These are phyloP conservation scores for Acronicta alni DNA, from an alignment of 2,888 invertebrate species.

Conservation along the genomic window DNA sequence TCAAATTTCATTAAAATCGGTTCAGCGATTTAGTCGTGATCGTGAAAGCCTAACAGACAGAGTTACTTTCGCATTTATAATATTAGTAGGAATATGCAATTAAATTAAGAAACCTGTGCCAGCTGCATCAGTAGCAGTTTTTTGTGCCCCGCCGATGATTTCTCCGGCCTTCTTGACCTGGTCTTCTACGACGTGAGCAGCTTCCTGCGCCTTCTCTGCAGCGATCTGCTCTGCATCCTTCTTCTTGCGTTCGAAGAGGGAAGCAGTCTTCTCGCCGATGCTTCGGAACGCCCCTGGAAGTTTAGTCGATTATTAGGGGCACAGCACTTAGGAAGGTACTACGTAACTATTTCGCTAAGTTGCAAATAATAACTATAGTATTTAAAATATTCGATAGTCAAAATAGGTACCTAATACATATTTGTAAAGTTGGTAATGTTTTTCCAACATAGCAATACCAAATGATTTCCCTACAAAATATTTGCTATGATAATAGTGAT, in stretches of 20 bases:
- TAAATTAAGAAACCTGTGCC: constrained; percentile 69
- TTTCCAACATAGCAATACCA: too few relatives aligned
- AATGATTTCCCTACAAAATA: too few relatives aligned
- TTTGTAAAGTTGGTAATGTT: too few relatives aligned
- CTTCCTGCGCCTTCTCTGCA: constrained; percentile 90
- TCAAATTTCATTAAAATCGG: too few relatives aligned
- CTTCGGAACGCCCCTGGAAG: constrained; percentile 91
- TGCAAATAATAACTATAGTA: too few relatives aligned
- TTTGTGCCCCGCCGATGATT: constrained; percentile 88
- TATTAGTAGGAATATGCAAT: too few relatives aligned
- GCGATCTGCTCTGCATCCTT: constrained; percentile 91
- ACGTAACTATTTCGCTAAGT: too few relatives aligned
- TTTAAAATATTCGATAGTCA: too few relatives aligned
- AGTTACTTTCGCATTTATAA: too few relatives aligned
- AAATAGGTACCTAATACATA: too few relatives aligned
- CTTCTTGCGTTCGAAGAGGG: constrained; percentile 92
- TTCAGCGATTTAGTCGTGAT: too few relatives aligned
- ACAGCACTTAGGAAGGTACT: constrained; percentile 8
- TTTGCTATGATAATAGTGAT: neutral
- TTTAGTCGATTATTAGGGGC: constrained; percentile 38
- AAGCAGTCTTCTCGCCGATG: constrained; percentile 92
- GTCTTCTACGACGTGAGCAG: constrained; percentile 90
- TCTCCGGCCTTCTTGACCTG: constrained; percentile 91
- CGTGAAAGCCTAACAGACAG: too few relatives aligned
- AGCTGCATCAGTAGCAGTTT: constrained; percentile 87